Conservation (phyloP, 1,140 invertebrate genomes). For the Drosophila sproati region DNA sequence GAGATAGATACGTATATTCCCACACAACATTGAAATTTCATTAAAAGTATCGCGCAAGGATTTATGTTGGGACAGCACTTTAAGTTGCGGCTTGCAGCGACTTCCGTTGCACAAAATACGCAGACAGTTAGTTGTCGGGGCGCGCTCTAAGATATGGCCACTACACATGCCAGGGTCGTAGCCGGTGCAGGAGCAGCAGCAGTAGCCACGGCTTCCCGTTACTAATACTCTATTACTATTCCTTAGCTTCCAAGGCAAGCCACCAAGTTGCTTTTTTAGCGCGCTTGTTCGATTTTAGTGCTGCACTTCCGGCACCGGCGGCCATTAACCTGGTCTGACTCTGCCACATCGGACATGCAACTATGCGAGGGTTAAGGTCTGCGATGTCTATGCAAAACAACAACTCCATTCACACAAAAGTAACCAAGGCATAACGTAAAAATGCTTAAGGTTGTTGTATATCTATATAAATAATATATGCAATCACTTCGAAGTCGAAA, state of each 20-base stretch:
- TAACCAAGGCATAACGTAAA: conserved; percentile 5
- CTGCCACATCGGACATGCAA: conserved; percentile 64
- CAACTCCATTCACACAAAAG: conserved; percentile 7
- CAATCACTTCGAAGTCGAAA: background rate
- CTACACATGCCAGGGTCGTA: conserved; percentile 70
- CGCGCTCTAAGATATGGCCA: conserved; percentile 67
- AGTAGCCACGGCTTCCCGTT: conserved; percentile 1
- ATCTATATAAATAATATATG: background rate
- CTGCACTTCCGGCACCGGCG: conserved; percentile 66
- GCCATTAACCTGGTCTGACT: conserved; percentile 70
- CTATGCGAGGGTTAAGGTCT: conserved; percentile 77
- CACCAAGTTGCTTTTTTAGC: conserved; percentile 45
- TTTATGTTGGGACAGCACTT: conserved; percentile 72
- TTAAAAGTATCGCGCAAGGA: conserved; percentile 75
- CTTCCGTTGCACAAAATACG: conserved; percentile 74
- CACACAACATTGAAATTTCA: conserved; percentile 78
- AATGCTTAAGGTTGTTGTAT: background rate
- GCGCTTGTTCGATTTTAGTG: conserved; percentile 80
- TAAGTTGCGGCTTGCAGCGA: conserved; percentile 69
- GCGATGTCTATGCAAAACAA: conserved; percentile 66
- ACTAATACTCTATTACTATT: conserved; percentile 42
- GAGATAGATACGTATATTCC: conserved; percentile 2
- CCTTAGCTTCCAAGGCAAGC: background rate
- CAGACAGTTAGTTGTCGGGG: conserved; percentile 58
- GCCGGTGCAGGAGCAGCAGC: conserved; percentile 46